Base-by-base conservation (phyloP, 2,113 vertebrate species). In the Zosterops hypoxanthus region DNA sequence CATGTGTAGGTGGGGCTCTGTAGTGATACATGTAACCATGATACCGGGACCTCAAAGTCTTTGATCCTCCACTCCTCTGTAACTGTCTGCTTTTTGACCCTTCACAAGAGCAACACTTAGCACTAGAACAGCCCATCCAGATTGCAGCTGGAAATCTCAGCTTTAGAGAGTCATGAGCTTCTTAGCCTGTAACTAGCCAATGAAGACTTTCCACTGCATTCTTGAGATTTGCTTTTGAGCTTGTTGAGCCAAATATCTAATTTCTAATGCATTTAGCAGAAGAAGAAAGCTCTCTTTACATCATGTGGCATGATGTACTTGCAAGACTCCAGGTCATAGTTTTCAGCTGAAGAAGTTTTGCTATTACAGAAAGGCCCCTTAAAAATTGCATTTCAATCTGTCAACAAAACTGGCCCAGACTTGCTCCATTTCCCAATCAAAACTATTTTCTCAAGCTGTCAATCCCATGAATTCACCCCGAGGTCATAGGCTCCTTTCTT, bases 201-300 rank as follows among this genome's bases (percentile, higher is more conserved):
- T 53, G 73, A 85, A 72, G 72, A 69, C 41, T 91, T 95, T 91
- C 69, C 5, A 0, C 63, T 2, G 4, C 22, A 0, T 84, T 75
- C 44, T 76, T 76, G 60, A 75, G 49, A 60, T 60, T 60, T 92
- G 17, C 65, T 60, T 95, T 14, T 56, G 60, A 84, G 34, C 61
- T 75, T 92, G 19, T 72, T 75, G 57, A 84, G 57, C 61, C 73
- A 95, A 82, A 85, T 82, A 72, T 86, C 53, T 34, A 11, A 24
- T 57, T 57, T 23, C 13, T 92, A 72, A 92, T 82, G 89, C 42
- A 50, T 82, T 89, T 80, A 95, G 34, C 89, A 89, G 78, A 82
- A 72, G 49, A 57, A 59, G 25, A 73, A 64, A 77, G 2, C 5
- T 64, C 23, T 50, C 25, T 82, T 65, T 63, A 14, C 33, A 61